Evolutionary conservation across 2,113 vertebrate genomes (phyloP).

Genomic region (Phyllopteryx taeniolatus): DNA sequence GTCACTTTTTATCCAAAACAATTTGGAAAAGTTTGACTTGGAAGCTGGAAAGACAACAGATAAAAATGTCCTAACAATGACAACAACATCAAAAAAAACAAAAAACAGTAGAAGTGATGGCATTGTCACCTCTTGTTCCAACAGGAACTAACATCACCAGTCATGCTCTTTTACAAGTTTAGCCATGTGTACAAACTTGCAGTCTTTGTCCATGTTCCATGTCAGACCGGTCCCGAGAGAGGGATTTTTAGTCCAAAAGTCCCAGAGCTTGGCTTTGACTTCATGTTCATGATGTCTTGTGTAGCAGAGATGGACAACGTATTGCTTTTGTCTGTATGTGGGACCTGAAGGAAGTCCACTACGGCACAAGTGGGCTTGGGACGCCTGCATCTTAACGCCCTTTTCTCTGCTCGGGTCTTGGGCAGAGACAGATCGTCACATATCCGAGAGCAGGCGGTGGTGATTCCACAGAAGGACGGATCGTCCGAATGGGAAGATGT

Average conservation of each 20-base stretch:
- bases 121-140: constrained; percentile 27
- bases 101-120: constrained; percentile 14
- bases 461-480: constrained; percentile 92
- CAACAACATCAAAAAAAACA: constrained; percentile 7
- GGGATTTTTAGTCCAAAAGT: constrained; percentile 76
- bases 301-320: constrained; percentile 76
- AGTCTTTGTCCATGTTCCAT: neutral
- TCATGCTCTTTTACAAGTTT: constrained; percentile 8
- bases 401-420: constrained; percentile 84
- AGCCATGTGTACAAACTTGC: constrained; percentile 10
- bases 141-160: constrained; percentile 22
- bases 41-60: constrained; percentile 51
- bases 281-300: constrained; percentile 84
- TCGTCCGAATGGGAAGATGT: constrained; percentile 93
- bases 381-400: constrained; percentile 80
- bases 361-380: constrained; percentile 78
- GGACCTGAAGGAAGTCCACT: constrained; percentile 83
- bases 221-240: constrained; percentile 82
- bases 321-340: constrained; percentile 38
- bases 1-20: constrained; percentile 14
- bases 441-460: constrained; percentile 79
- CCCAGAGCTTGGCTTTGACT: constrained; percentile 81
- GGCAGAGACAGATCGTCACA: constrained; percentile 83
- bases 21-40: constrained; percentile 41
- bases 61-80: constrained; percentile 25